Percentiles rank a stretch among this genome's conserved stretches.
Evolutionary conservation across 2,797 vertebrate species (phyloP).

Genomic region (Epinephelus awoara): DNA sequence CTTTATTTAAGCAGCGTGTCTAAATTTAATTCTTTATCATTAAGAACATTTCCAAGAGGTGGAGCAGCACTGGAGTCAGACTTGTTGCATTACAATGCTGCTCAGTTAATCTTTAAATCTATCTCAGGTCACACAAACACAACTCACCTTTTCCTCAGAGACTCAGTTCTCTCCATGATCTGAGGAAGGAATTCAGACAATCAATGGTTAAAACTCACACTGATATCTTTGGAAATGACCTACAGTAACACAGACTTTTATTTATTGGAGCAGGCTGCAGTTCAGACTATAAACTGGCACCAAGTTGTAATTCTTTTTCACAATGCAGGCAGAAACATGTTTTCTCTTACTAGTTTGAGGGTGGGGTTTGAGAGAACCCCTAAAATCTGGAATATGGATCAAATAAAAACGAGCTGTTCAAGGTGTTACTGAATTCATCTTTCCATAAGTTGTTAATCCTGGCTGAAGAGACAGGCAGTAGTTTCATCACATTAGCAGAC

Average conservation of each 20-base stretch:
- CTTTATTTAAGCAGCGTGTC: background rate
- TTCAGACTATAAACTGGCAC: background rate
- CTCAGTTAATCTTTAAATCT: background rate
- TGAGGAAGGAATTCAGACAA: constrained; percentile 59
- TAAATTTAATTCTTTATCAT: background rate
- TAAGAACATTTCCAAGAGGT: background rate
- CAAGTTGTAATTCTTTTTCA: background rate
- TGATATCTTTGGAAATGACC: background rate
- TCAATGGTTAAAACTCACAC: background rate
- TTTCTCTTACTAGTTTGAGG: background rate
- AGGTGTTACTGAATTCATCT: background rate
- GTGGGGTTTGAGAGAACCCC: background rate
- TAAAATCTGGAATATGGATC: background rate
- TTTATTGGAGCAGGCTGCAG: background rate
- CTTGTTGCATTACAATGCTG: too few relatives aligned
- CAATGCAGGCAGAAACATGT: background rate
- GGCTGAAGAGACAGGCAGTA: background rate
- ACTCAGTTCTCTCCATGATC: constrained; percentile 91
- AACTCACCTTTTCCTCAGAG: constrained; percentile 90
- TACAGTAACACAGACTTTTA: background rate
- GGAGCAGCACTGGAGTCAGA: background rate
- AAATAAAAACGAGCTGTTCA: background rate
- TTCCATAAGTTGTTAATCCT: background rate
- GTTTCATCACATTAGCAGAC: background rate
- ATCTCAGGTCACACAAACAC: background rate